phyloP scores from a whole-genome alignment of 2,888 invertebrate genomes.

The Balanococcus diminutus region DNA sequence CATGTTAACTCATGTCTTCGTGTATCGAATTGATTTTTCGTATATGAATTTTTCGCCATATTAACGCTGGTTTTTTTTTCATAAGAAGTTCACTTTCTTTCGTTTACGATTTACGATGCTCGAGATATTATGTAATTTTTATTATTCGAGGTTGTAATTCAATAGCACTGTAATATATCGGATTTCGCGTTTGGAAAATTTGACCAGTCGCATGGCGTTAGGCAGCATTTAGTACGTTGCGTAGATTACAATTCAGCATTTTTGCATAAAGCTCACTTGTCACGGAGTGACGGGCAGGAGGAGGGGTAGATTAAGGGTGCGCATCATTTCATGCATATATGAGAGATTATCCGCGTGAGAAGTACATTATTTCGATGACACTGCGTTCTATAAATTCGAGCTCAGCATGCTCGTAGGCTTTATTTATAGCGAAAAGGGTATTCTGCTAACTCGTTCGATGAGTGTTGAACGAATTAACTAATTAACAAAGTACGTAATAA shows the following conservation, averaged over 20 bases:
- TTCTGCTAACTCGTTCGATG: neutral
- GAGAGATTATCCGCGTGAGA: slow-evolving; percentile 7
- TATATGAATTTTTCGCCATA: neutral
- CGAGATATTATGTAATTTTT: slow-evolving; percentile 16
- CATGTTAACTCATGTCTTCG: neutral
- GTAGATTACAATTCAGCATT: neutral
- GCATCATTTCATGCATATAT: neutral
- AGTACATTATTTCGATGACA: slow-evolving; percentile 19
- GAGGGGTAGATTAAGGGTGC: slow-evolving; percentile 1
- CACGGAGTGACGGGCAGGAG: neutral
- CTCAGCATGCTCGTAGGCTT: neutral
- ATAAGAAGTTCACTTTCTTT: slow-evolving; percentile 3
- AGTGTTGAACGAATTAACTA: slow-evolving; percentile 1
- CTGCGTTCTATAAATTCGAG: neutral
- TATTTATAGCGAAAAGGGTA: neutral
- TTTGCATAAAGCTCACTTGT: neutral
- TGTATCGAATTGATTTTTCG: slow-evolving; percentile 17
- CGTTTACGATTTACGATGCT: neutral
- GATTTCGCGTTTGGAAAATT: slow-evolving; percentile 19
- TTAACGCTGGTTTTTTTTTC: neutral
- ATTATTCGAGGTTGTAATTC: slow-evolving; percentile 30
- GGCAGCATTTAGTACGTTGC: neutral
- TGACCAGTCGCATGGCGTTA: neutral
- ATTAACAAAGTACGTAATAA: neutral
- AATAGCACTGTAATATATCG: slow-evolving; percentile 1